These are phyloP conservation scores for Martes martes DNA, from an alignment of 2,113 vertebrate species.

Conservation along the genomic window DNA sequence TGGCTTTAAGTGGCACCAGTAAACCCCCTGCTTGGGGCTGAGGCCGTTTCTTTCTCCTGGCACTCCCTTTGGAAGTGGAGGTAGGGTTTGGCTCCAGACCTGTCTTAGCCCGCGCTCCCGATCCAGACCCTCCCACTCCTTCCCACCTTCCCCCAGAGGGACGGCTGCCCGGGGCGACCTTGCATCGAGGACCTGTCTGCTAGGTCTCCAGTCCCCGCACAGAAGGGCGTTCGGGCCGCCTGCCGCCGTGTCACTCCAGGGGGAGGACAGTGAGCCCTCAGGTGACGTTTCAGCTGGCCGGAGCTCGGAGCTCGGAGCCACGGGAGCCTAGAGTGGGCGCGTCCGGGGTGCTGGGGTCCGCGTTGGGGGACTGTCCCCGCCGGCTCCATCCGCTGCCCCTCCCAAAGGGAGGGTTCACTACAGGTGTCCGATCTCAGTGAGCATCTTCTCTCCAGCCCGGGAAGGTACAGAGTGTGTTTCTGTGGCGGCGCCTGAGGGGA, in stretches of 20 bases:
- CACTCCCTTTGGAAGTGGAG: background rate
- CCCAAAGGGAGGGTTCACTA: background rate
- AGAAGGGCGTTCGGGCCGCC: background rate
- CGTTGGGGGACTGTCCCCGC: rapidly evolving
- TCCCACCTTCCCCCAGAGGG: background rate
- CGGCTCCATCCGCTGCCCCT: background rate
- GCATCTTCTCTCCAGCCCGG: background rate
- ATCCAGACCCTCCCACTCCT: background rate
- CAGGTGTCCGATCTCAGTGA: background rate
- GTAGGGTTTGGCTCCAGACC: too few species aligned
- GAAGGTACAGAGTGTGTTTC: background rate
- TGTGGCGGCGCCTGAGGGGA: background rate
- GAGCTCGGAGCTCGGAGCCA: too few species aligned
- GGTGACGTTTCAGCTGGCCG: background rate
- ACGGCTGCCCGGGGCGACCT: background rate
- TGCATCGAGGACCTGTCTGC: background rate
- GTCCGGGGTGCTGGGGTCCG: background rate
- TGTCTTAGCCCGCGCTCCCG: background rate
- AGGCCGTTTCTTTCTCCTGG: background rate
- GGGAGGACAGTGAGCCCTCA: background rate
- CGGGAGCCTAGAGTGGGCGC: background rate
- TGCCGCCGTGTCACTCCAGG: rapidly evolving
- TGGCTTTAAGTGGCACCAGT: background rate
- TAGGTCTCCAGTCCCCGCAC: background rate
- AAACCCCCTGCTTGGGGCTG: too few species aligned